A percentile compares a stretch with the other conserved stretches of the same genome.
Conservation (phyloP, 1,140 invertebrate genomes). For the Proales similis region DNA sequence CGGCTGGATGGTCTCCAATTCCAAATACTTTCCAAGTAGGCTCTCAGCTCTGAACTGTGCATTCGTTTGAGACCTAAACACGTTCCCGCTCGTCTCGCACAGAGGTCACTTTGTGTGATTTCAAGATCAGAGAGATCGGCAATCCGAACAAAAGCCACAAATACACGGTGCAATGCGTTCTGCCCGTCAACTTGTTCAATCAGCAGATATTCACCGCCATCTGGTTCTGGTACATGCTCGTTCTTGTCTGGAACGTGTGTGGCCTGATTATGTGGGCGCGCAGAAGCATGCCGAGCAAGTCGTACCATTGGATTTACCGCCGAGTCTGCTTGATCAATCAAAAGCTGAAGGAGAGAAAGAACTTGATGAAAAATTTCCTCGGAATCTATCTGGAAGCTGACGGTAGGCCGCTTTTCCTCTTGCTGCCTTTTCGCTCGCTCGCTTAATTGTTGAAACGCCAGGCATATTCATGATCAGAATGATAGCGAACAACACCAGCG, state of each 20-base stretch:
- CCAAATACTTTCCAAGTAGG: slow-evolving; percentile 37
- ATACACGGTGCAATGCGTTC: slow-evolving; percentile 51
- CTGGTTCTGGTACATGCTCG: slow-evolving; percentile 52
- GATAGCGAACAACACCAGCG: slow-evolving; percentile 56
- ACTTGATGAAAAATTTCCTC: slow-evolving; percentile 50
- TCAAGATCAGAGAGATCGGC: slow-evolving; percentile 22
- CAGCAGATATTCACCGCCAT: slow-evolving; percentile 51
- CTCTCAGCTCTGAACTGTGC: too few species aligned
- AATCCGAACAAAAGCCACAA: slow-evolving; percentile 37
- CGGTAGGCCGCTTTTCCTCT: too few species aligned
- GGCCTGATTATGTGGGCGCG: slow-evolving; percentile 40
- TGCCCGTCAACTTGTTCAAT: slow-evolving; percentile 52
- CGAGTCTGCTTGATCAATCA: slow-evolving; percentile 17
- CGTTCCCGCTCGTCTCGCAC: background rate
- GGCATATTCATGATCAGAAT: slow-evolving; percentile 55
- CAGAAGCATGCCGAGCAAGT: slow-evolving; percentile 18
- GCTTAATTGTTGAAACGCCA: too few species aligned
- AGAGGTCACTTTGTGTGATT: slow-evolving; percentile 37
- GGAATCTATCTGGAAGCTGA: slow-evolving; percentile 56
- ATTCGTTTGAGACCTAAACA: too few species aligned
- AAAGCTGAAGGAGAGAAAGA: slow-evolving; percentile 41
- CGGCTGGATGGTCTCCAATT: slow-evolving; percentile 31
- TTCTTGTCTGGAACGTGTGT: slow-evolving; percentile 45
- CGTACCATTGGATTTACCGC: slow-evolving; percentile 27
- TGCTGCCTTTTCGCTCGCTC: too few species aligned